These are phyloP conservation scores for Corydoras maculifer DNA, from an alignment of 2,113 vertebrate genomes.

Conservation along the genomic window DNA sequence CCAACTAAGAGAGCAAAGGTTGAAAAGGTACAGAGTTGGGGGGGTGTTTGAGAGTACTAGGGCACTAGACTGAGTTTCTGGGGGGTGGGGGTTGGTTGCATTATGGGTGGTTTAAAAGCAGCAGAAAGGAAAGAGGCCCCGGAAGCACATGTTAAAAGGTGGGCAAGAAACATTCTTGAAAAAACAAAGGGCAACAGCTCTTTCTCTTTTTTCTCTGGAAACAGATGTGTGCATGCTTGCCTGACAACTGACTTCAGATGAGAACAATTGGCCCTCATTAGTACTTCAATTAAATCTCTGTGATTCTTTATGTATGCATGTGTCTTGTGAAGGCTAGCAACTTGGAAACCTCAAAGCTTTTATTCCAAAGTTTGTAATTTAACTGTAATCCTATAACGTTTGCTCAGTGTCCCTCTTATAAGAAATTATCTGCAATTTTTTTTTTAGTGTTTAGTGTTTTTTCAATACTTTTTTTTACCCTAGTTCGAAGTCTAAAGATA, in stretches of 20 bases:
- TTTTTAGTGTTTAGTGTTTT: background rate
- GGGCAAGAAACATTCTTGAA: slow-evolving; percentile 23
- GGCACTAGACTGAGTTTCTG: slow-evolving; percentile 32
- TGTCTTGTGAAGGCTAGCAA: background rate
- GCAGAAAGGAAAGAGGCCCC: slow-evolving; percentile 40
- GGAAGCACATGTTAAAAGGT: slow-evolving; percentile 49
- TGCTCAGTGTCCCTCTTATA: too few species aligned
- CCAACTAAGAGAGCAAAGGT: background rate
- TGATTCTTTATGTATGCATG: background rate
- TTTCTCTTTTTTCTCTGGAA: slow-evolving; percentile 3
- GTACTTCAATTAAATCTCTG: slow-evolving; percentile 13
- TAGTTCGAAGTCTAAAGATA: too few species aligned
- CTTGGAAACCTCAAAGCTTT: background rate
- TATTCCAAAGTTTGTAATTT: too few species aligned
- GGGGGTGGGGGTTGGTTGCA: background rate
- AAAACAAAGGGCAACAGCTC: slow-evolving; percentile 21
- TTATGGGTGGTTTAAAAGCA: slow-evolving; percentile 5
- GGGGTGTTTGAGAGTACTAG: slow-evolving; percentile 40
- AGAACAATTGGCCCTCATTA: slow-evolving; percentile 11
- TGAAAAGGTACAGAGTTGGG: slow-evolving; percentile 4
- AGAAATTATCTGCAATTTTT: background rate
- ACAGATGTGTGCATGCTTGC: slow-evolving; percentile 11
- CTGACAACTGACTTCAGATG: slow-evolving; percentile 12
- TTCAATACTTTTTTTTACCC: background rate
- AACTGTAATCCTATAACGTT: too few species aligned